Evolutionary conservation across 1,140 invertebrate species (phyloP).

Genomic region (Diabrotica virgifera): DNA sequence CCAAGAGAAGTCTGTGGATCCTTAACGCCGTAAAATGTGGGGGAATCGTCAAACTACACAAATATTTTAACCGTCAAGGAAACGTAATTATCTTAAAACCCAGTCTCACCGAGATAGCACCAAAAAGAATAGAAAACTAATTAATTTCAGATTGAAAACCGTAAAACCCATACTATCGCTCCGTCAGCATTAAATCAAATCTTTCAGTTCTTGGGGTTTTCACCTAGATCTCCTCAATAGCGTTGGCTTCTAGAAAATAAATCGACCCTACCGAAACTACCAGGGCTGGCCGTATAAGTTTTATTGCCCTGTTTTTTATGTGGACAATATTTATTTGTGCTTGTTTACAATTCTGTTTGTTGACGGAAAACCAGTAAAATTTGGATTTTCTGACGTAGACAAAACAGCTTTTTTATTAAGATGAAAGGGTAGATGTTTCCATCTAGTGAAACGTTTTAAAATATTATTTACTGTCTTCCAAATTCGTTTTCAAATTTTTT

Average conservation of each 20-base stretch:
- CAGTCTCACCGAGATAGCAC: not conserved
- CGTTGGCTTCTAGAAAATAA: not conserved
- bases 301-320: slow-evolving; percentile 2
- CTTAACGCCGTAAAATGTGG: not conserved
- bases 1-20: not conserved
- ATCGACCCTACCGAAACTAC: slow-evolving; percentile 4
- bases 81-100: not conserved
- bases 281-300: not conserved
- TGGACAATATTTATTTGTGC: not conserved
- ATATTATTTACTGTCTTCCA: too few relatives aligned
- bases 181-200: slow-evolving; percentile 10
- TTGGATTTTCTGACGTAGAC: too few relatives aligned
- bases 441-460: too few relatives aligned
- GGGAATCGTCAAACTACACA: not conserved
- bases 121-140: slow-evolving; percentile 5
- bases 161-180: slow-evolving; percentile 7
- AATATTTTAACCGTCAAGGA: not conserved
- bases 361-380: too few relatives aligned
- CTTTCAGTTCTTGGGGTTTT: slow-evolving; percentile 7
- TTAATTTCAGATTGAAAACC: slow-evolving; percentile 10
- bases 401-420: too few relatives aligned
- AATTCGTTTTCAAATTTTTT: too few relatives aligned
- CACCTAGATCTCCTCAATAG: slow-evolving; percentile 10
- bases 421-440: too few relatives aligned
- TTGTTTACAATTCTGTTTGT: not conserved